These are phyloP conservation scores for Ctenoplectra terminalis DNA, from an alignment of 1,140 invertebrate species.

Conservation along the genomic window DNA sequence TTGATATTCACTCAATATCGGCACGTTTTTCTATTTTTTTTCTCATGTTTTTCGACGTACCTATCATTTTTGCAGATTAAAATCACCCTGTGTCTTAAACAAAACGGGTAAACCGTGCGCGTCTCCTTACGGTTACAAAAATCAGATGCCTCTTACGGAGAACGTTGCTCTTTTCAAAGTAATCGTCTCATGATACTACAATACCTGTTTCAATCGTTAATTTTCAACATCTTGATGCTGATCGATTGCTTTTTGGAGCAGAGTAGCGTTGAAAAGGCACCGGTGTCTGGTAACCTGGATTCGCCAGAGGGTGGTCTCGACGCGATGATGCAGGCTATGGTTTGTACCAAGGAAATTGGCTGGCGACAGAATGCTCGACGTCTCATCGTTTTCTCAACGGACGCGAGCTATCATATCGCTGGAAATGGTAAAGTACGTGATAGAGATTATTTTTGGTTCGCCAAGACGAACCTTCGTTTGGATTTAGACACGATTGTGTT, in stretches of 20 bases:
- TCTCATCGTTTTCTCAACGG: slow-evolving; percentile 86
- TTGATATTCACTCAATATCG: not conserved
- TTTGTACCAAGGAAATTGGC: slow-evolving; percentile 85
- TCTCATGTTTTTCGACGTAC: not conserved
- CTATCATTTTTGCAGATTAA: slow-evolving; percentile 73
- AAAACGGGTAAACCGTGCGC: slow-evolving; percentile 80
- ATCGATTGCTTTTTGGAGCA: slow-evolving; percentile 47
- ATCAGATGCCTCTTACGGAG: slow-evolving; percentile 86
- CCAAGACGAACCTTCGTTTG: not conserved
- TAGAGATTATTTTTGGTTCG: not conserved
- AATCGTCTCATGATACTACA: slow-evolving; percentile 8
- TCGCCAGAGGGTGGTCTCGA: slow-evolving; percentile 91
- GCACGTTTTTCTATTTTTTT: not conserved
- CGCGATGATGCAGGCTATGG: slow-evolving; percentile 90
- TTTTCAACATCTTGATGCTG: not conserved
- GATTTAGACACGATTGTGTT: slow-evolving; percentile 17
- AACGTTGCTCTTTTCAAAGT: slow-evolving; percentile 85
- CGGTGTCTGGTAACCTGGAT: slow-evolving; percentile 88
- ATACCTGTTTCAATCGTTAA: not conserved
- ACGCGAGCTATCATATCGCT: slow-evolving; percentile 85
- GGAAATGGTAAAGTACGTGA: slow-evolving; percentile 86
- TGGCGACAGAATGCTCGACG: slow-evolving; percentile 86
- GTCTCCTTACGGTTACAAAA: slow-evolving; percentile 88
- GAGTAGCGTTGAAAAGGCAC: slow-evolving; percentile 80
- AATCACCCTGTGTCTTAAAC: slow-evolving; percentile 84